A percentile compares a stretch with the other conserved stretches of the same genome.
Conservation (phyloP, 2,113 vertebrate species). For the Pteropus alecto region DNA sequence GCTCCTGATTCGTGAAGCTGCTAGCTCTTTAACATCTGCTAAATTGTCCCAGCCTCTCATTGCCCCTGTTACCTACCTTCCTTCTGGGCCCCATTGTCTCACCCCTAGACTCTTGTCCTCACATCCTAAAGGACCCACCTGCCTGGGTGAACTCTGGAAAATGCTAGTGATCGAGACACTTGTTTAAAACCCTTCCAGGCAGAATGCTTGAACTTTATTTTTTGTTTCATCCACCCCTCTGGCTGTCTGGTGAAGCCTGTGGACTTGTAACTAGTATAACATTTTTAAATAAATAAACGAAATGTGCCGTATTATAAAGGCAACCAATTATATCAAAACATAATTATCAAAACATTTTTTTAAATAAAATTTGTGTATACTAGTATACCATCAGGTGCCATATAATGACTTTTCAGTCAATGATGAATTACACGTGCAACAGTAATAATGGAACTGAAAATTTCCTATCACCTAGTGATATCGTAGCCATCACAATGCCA, state of each 20-base stretch:
- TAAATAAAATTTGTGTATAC: not conserved
- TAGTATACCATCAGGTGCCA: not conserved
- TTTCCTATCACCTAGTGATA: not conserved
- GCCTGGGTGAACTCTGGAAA: not conserved
- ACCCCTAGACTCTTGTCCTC: too few species aligned
- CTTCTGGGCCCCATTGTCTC: not conserved
- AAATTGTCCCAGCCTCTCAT: not conserved
- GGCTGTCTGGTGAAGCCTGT: not conserved
- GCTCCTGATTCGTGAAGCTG: not conserved
- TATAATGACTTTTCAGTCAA: not conserved
- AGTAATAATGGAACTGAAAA: not conserved
- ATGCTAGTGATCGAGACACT: not conserved
- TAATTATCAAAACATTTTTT: not conserved
- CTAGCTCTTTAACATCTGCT: not conserved
- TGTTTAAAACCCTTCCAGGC: not conserved
- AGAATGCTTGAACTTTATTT: not conserved
- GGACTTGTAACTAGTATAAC: not conserved
- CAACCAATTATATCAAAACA: not conserved
- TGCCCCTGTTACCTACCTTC: not conserved
- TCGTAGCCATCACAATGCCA: too few species aligned
- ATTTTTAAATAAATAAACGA: not conserved
- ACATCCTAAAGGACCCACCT: not conserved
- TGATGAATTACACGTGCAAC: too few species aligned
- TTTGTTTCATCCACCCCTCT: not conserved
- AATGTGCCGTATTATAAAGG: not conserved